Evolutionary conservation across 2,797 vertebrate species (phyloP), one percentile per base, ranked within the genome.

Genomic region (Epinephelus awoara): DNA sequence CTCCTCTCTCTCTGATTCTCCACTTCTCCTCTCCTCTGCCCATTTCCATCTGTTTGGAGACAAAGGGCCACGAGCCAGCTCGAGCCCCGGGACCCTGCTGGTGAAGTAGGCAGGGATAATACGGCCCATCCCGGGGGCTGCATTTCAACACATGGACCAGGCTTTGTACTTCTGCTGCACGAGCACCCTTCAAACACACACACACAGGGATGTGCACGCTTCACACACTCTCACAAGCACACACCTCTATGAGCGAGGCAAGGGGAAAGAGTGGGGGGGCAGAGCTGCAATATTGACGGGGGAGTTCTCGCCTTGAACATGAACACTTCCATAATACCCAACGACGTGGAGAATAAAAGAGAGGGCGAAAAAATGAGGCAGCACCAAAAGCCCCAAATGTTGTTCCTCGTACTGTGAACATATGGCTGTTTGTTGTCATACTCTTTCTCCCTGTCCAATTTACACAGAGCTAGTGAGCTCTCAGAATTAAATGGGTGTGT

Each of bases 1-100:
- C 84, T 64, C 74, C 71, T 27, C 55, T 63, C 78, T 71, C 91
- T 82, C 87, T 69, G 85, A 84, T 90, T 85, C 88, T 90, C 92
- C 91, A 84, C 91, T 92, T 90, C 91, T 91, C 86, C 89, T 89
- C 92, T 93, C 85, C 90, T 93, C 90, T 93, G 93, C 95, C 94
- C 94, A 93, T 95, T 95, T 96, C 95, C 95, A 95, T 96, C 95
- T 96, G 95, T 96, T 95, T 94, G 91, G 90, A 95, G 94, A 96
- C 95, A 96, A 96, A 96, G 95, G 94, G 94, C 94, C 93, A 91
- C 83, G 93, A 94, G 95, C 94, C 94, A 94, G 93, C 94, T 91
- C 92, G 65, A 94, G 93, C 92, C 91, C 88, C 88, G 92, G 94
- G 94, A 94, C 95, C 95, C 95, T 95, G 95, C 95, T 96, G 95